Conservation (phyloP, 2,888 invertebrate genomes). For the Agrochola litura region DNA sequence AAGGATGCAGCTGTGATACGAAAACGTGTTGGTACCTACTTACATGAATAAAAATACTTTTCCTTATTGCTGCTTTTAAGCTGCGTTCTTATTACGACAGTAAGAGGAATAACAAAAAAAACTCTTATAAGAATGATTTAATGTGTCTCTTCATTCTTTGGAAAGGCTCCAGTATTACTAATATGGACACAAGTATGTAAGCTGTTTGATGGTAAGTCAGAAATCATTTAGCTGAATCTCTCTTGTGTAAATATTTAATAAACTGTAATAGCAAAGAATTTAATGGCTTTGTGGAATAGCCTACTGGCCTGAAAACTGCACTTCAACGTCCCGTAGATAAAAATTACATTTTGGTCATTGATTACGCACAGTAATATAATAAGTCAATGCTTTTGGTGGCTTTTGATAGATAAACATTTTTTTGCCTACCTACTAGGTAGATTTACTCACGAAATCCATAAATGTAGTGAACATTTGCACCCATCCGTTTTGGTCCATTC, state of each 20-base stretch:
- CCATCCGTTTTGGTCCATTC: neutral
- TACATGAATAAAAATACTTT: slow-evolving; percentile 20
- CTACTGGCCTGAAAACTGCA: neutral
- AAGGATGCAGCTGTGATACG: slow-evolving; percentile 11
- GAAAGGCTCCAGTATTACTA: neutral
- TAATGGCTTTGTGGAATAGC: neutral
- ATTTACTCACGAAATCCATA: slow-evolving; percentile 27
- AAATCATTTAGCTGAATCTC: neutral
- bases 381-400: too few species aligned
- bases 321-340: neutral
- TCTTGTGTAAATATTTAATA: neutral
- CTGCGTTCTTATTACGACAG: neutral
- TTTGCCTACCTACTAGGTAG: too few species aligned
- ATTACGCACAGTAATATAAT: too few species aligned
- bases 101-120: neutral
- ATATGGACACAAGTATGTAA: neutral
- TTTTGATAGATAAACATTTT: neutral
- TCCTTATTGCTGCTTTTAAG: slow-evolving; percentile 1
- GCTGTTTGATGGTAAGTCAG: neutral
- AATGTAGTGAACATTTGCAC: neutral
- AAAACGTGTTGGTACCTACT: neutral
- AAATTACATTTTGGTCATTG: too few species aligned
- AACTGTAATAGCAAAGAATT: too few species aligned
- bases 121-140: neutral
- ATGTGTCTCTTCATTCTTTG: neutral